Evolutionary conservation across 2,113 vertebrate genomes (phyloP).

Genomic region (Motacilla tschutschensis): DNA sequence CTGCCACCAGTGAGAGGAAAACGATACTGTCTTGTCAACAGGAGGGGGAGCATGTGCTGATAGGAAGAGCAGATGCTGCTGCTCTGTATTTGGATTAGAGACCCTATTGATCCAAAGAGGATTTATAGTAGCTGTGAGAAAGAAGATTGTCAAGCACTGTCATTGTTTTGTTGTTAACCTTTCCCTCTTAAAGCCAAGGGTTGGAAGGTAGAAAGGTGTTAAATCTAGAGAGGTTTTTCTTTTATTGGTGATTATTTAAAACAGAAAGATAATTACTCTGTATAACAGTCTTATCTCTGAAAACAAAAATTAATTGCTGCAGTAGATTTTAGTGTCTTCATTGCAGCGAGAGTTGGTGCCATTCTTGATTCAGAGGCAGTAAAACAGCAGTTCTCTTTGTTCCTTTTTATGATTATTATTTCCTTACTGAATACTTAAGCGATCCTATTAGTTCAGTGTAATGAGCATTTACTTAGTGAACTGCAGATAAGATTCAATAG

Average conservation of each 20-base stretch:
- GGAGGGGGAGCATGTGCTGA: constrained; percentile 39
- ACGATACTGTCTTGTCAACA: constrained; percentile 29
- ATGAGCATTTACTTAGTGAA: constrained; percentile 68
- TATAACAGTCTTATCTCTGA: neutral
- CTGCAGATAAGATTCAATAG: constrained; percentile 60
- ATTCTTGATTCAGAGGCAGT: constrained; percentile 16
- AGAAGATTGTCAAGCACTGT: constrained; percentile 50
- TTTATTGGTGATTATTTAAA: neutral
- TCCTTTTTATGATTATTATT: constrained; percentile 32
- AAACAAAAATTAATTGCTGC: constrained; percentile 36
- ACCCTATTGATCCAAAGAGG: constrained; percentile 67
- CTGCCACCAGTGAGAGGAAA: constrained; percentile 20
- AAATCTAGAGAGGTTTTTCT: neutral
- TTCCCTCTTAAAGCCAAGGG: neutral
- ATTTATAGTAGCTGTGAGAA: constrained; percentile 61
- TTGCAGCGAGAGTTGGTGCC: neutral
- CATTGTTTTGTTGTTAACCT: constrained; percentile 58
- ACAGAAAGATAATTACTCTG: neutral
- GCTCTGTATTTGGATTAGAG: constrained; percentile 54
- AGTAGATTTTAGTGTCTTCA: neutral
- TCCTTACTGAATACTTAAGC: constrained; percentile 31
- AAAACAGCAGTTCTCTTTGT: constrained; percentile 48
- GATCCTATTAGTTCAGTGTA: constrained; percentile 49
- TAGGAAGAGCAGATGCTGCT: constrained; percentile 20
- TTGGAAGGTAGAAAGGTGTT: constrained; percentile 13